phyloP scores from a whole-genome alignment of 2,888 invertebrate genomes.

The Pseudococcus jackbeardsleyi region DNA sequence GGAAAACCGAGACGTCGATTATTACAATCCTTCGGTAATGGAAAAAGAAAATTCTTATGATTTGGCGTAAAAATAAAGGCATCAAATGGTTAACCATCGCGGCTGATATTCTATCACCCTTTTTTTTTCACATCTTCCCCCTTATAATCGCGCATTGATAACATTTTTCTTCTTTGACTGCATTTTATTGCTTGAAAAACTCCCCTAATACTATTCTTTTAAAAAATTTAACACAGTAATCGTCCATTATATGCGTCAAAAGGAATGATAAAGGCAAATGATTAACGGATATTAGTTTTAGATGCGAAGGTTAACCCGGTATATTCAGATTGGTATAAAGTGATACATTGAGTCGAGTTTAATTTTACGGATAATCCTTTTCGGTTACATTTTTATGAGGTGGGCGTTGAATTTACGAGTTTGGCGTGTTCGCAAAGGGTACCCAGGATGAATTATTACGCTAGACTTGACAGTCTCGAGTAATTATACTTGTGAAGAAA shows the following conservation, averaged over 20 bases:
- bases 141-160: slow-evolving; percentile 61
- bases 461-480: neutral
- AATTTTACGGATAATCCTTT: slow-evolving; percentile 50
- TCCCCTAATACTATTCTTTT: slow-evolving; percentile 60
- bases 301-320: slow-evolving; percentile 26
- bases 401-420: slow-evolving; percentile 42
- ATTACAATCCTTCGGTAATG: slow-evolving; percentile 1
- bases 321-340: slow-evolving; percentile 29
- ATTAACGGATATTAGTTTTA: slow-evolving; percentile 48
- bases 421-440: neutral
- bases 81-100: slow-evolving; percentile 59
- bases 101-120: slow-evolving; percentile 55
- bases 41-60: slow-evolving; percentile 38
- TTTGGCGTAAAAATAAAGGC: slow-evolving; percentile 49
- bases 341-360: slow-evolving; percentile 53
- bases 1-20: slow-evolving; percentile 3
- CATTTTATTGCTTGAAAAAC: slow-evolving; percentile 59
- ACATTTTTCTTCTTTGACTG: slow-evolving; percentile 61
- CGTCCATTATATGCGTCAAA: slow-evolving; percentile 62
- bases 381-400: slow-evolving; percentile 47
- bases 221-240: slow-evolving; percentile 62
- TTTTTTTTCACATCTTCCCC: slow-evolving; percentile 48
- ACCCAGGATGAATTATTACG: slow-evolving; percentile 30
- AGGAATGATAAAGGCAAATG: slow-evolving; percentile 10
- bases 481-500: neutral